A percentile compares a stretch with the other conserved stretches of the same genome.
These are phyloP conservation scores for Theropithecus gelada DNA, from an alignment of 2,113 vertebrate genomes.

Conservation along the genomic window DNA sequence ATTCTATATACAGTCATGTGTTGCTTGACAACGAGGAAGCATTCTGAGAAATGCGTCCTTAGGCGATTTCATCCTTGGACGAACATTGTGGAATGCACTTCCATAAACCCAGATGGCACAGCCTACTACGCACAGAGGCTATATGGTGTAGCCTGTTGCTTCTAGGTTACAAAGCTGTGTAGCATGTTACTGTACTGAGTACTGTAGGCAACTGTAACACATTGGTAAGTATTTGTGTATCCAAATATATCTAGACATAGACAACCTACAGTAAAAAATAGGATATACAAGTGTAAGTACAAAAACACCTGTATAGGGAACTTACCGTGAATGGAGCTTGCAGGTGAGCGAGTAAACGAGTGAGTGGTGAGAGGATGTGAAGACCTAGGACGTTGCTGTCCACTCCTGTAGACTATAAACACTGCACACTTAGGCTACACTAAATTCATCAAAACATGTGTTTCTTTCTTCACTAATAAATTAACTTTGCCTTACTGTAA, in stretches of 20 bases:
- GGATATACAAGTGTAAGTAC: no score
- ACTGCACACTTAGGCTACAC: background rate
- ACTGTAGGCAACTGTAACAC: background rate
- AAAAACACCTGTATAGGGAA: background rate
- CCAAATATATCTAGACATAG: background rate
- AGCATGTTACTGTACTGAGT: background rate
- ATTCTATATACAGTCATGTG: background rate
- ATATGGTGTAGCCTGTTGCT: background rate
- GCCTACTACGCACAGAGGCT: background rate
- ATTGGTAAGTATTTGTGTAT: background rate
- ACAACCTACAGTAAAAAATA: background rate
- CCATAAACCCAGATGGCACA: background rate
- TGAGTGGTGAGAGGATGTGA: background rate
- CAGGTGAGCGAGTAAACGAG: background rate
- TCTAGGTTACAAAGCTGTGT: background rate
- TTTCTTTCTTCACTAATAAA: background rate
- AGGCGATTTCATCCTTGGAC: background rate
- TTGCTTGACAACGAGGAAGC: background rate
- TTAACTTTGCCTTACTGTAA: no score
- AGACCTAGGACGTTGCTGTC: background rate
- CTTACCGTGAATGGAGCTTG: background rate
- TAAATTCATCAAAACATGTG: background rate
- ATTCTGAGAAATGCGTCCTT: background rate
- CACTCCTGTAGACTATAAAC: background rate
- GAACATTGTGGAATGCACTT: background rate